A percentile compares a stretch with the other conserved stretches of the same genome.
Evolutionary conservation across 2,888 invertebrate genomes (phyloP).

Genomic region (Leucania comma): DNA sequence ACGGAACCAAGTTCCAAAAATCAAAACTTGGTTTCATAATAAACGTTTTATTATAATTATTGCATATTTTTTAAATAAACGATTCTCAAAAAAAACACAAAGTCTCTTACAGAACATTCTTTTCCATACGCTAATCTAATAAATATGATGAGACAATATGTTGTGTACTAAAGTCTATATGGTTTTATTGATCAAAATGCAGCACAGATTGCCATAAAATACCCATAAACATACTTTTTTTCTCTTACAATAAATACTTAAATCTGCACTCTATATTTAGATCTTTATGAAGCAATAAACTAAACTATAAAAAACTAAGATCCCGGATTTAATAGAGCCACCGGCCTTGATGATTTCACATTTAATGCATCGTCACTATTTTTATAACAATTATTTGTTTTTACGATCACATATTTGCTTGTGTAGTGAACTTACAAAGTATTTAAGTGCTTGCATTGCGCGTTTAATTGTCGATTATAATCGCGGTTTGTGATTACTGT

Average conservation of each 20-base stretch:
- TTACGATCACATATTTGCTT: constrained; percentile 54
- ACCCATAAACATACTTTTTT: constrained; percentile 9
- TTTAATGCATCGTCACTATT: constrained; percentile 64
- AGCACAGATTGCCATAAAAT: constrained; percentile 3
- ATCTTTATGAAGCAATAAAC: constrained; percentile 59
- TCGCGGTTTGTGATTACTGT: constrained; percentile 21
- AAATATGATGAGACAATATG: too few species aligned
- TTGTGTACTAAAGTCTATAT: neutral
- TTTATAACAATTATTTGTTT: constrained; percentile 61
- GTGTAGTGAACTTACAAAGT: constrained; percentile 55
- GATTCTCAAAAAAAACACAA: too few species aligned
- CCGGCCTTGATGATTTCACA: constrained; percentile 60
- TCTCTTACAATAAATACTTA: constrained; percentile 21
- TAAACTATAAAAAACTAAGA: constrained; percentile 55
- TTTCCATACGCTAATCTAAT: too few species aligned
- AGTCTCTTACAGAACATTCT: too few species aligned
- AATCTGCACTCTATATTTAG: constrained; percentile 29
- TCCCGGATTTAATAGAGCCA: constrained; percentile 48
- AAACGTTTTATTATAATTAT: too few species aligned
- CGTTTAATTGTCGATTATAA: constrained; percentile 53
- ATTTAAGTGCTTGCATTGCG: constrained; percentile 41
- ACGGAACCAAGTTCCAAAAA: too few species aligned
- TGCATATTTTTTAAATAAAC: too few species aligned
- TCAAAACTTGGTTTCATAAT: too few species aligned
- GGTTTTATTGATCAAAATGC: neutral